Evolutionary conservation across 2,888 invertebrate genomes (phyloP).

Genomic region (Halocaridina rubra): DNA sequence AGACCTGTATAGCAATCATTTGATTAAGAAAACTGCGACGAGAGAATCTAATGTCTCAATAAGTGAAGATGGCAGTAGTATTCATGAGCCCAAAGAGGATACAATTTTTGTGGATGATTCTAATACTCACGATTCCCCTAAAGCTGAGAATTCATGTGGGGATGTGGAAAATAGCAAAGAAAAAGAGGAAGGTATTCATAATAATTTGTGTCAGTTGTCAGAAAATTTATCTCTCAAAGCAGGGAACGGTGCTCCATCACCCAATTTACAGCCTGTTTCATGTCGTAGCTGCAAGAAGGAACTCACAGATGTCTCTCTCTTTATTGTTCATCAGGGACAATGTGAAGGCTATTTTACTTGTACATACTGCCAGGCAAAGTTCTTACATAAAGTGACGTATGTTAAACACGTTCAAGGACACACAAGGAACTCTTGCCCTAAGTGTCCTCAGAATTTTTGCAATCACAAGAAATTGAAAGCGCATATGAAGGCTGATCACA

Average conservation of each 20-base stretch:
- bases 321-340: constrained; percentile 28
- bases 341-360: constrained; percentile 39
- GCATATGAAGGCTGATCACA: constrained; percentile 65
- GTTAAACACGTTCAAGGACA: constrained; percentile 65
- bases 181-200: not conserved
- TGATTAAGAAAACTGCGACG: not conserved
- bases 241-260: not conserved
- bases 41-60: not conserved
- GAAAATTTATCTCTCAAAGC: not conserved
- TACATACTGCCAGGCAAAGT: constrained; percentile 23
- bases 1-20: not conserved
- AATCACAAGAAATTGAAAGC: constrained; percentile 65
- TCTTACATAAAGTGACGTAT: constrained; percentile 45
- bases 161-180: not conserved
- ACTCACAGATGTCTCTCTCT: constrained; percentile 26
- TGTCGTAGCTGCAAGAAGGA: constrained; percentile 33
- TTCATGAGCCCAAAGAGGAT: too few species aligned
- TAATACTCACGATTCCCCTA: too few species aligned
- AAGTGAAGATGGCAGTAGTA: not conserved
- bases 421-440: constrained; percentile 65
- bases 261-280: constrained; percentile 26
- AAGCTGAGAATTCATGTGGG: too few species aligned
- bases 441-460: constrained; percentile 65
- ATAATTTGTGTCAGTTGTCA: not conserved
- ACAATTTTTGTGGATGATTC: too few species aligned